Percentiles rank a stretch among this genome's conserved stretches.
These are phyloP conservation scores for Bagarius yarrelli DNA, from an alignment of 2,113 vertebrate genomes.

Conservation along the genomic window DNA sequence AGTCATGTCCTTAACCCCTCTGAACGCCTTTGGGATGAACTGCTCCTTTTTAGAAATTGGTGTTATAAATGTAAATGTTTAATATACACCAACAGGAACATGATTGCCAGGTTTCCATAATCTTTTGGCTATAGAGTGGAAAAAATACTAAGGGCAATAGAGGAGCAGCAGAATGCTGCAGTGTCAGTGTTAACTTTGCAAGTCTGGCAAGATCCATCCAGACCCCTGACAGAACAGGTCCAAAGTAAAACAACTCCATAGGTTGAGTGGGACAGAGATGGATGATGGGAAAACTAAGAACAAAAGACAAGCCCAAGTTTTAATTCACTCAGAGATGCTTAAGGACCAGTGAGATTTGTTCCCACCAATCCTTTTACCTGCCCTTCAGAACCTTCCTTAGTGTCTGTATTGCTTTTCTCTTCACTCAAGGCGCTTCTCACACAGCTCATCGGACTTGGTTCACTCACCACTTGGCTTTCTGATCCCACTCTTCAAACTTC, in stretches of 20 bases:
- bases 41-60: too few relatives aligned
- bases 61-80: too few relatives aligned
- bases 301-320: conserved; percentile 10
- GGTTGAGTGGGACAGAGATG: neutral
- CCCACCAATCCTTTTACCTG: neutral
- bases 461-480: conserved; percentile 28
- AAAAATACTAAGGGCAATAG: conserved; percentile 9
- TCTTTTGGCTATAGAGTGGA: too few relatives aligned
- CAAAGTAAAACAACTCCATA: neutral
- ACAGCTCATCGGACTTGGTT: conserved; percentile 29
- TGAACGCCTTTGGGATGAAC: neutral
- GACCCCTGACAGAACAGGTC: neutral
- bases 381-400: conserved; percentile 13
- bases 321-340: neutral
- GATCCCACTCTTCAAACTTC: conserved; percentile 24
- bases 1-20: neutral
- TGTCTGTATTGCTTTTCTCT: conserved; percentile 13
- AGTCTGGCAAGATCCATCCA: neutral
- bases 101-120: too few relatives aligned
- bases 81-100: too few relatives aligned
- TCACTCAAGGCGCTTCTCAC: conserved; percentile 17
- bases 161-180: conserved; percentile 42
- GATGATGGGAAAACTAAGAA: neutral
- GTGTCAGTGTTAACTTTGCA: conserved; percentile 37
- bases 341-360: conserved; percentile 13